Evolutionary conservation across 2,888 invertebrate species (phyloP).

Genomic region (Netelia virgata): DNA sequence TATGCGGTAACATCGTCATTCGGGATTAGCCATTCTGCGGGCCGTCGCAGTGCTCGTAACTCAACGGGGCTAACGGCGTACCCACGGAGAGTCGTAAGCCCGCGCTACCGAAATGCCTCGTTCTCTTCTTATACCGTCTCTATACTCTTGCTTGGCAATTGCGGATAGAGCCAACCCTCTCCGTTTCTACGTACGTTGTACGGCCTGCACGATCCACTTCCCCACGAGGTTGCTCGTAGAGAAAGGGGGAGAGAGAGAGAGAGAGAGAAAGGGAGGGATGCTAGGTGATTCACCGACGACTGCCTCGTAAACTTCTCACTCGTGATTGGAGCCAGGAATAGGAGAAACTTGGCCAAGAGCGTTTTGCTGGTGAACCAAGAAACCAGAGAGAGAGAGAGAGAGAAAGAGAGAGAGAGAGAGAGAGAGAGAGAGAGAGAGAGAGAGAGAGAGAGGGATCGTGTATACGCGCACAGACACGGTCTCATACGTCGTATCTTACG

Average conservation of each 20-base stretch:
- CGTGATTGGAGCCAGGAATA: constrained; percentile 64
- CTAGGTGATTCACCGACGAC: constrained; percentile 67
- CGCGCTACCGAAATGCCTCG: constrained; percentile 48
- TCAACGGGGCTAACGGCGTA: constrained; percentile 54
- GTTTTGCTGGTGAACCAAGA: constrained; percentile 32
- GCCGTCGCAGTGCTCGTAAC: constrained; percentile 57
- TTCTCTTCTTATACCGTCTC: constrained; percentile 53
- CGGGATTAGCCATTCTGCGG: constrained; percentile 62
- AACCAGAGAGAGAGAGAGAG: background rate
- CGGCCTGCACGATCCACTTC: constrained; percentile 10
- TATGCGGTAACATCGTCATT: constrained; percentile 51
- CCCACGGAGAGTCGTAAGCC: constrained; percentile 54
- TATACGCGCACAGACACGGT: constrained; percentile 5
- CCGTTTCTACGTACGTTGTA: background rate
- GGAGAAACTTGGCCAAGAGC: constrained; percentile 46
- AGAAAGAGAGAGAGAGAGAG: background rate
- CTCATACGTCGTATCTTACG: background rate
- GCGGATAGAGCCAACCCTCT: background rate
- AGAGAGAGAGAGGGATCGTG: background rate
- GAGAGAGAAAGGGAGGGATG: background rate
- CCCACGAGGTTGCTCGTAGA: constrained; percentile 2
- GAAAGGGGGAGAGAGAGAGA: no score
- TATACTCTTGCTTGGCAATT: constrained; percentile 17
- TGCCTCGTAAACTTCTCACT: constrained; percentile 71
- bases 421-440: constrained; percentile 10